Conservation (phyloP, 2,888 invertebrate species). For the Aromia moschata region DNA sequence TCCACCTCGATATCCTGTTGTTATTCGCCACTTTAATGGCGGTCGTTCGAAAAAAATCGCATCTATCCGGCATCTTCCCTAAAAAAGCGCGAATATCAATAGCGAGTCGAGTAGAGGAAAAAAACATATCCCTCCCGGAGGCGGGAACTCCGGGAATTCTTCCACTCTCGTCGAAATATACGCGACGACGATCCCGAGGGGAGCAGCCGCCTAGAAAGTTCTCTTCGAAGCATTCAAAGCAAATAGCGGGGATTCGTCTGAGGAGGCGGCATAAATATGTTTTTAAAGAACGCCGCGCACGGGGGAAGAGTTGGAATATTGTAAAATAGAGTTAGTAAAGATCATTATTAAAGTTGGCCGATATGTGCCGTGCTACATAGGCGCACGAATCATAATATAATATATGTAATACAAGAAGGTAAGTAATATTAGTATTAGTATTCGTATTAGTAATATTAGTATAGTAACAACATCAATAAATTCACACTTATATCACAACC, state of each 20-base stretch:
- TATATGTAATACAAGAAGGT: no score
- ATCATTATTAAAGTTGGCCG: no score
- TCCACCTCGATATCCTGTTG: no score
- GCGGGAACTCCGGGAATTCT: constrained; percentile 1
- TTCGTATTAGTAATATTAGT: no score
- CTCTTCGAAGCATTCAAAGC: constrained; percentile 3
- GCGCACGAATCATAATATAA: no score
- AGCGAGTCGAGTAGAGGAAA: constrained; percentile 3
- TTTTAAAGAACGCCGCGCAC: no score
- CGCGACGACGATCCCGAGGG: constrained; percentile 37
- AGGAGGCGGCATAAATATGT: constrained; percentile 29
- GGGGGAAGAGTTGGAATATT: neutral
- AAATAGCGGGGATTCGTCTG: constrained; percentile 27
- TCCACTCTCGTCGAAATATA: constrained; percentile 23
- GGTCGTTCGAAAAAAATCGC: constrained; percentile 7
- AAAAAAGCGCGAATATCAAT: constrained; percentile 14
- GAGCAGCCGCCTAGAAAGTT: constrained; percentile 46
- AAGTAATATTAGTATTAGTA: no score
- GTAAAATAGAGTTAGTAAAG: no score
- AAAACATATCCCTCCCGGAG: no score
- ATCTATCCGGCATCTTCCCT: constrained; percentile 11
- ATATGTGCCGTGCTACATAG: no score
- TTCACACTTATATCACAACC: no score
- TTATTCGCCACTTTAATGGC: neutral
- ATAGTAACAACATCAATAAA: no score